Evolutionary conservation across 2,888 invertebrate genomes (phyloP), one percentile per base, ranked within the genome.

Genomic region (Drosophila anomalipes): DNA sequence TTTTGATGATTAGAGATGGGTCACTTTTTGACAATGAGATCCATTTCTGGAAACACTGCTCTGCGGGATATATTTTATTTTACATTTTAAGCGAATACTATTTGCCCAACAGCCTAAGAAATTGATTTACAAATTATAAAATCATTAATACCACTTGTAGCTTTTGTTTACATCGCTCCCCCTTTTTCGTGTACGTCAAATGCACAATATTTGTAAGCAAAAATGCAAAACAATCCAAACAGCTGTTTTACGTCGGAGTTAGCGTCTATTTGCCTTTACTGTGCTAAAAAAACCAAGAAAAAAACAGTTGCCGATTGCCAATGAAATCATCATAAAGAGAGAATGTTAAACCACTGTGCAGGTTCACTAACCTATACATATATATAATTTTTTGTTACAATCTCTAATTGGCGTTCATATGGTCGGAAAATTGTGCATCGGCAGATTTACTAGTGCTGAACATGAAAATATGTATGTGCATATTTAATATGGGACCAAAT

Each of bases 301-400:
- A 51, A 33, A 52, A 35, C 26, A 33, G 14, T 33, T 39, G 39
- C 14, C 33, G 33, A 68, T 67, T 67, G 33, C 37, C 16, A 66
- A 57, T 35, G 28, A 52, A 68, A 35, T 44, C 51, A 68, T 41
- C 28, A 16, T 16, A 14, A 33, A 66, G 49, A 58, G 39, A 51
- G 51, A 52, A 37, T 44, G 53, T 49, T 64, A 52, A 62, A 52
- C 52, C 44, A 44, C 58, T 19, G 49, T 51, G 51, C 22, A 66
- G 22, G 44, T 44, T 58, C 57, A 41, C 41, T 51, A 44, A 59
- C 35, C 51, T 58, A 52, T 41, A 41, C n/a, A 37, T 16, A 6
- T 14, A 39, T 19, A 37, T 16, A 10, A 33, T 9, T 51, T 10
- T 22, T 32, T 22, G 32, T 58, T 22, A 44, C 41, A 22, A 22